Evolutionary conservation across 1,140 invertebrate species (phyloP).

Genomic region (Trichonephila clavata): DNA sequence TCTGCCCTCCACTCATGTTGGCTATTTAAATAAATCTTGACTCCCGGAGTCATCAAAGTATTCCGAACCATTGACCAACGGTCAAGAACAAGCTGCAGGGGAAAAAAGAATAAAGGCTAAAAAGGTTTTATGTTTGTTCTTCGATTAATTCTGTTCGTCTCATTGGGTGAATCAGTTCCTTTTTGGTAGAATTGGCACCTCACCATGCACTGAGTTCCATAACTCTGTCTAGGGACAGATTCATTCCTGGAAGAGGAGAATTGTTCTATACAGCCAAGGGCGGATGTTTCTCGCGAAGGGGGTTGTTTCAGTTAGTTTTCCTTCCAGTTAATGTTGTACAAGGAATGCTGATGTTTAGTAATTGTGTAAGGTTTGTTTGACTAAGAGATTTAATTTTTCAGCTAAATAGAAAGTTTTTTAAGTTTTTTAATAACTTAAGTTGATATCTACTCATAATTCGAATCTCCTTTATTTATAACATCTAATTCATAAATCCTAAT

Average conservation of each 20-base stretch:
- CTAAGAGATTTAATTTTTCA: too few species aligned
- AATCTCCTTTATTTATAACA: too few species aligned
- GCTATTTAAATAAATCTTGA: slow-evolving; percentile 72
- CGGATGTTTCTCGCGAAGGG: too few species aligned
- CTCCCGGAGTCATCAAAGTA: slow-evolving; percentile 63
- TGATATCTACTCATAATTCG: too few species aligned
- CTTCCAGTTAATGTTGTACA: too few species aligned
- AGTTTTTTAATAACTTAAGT: too few species aligned
- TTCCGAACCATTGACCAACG: slow-evolving; percentile 67
- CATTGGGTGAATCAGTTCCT: slow-evolving; percentile 51
- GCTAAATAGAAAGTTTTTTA: too few species aligned
- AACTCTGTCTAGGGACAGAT: background rate
- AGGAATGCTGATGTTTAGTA: too few species aligned
- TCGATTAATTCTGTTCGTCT: slow-evolving; percentile 71
- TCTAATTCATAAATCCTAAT: too few species aligned
- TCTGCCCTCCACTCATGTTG: slow-evolving; percentile 39
- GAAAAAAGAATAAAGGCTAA: background rate
- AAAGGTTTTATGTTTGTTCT: slow-evolving; percentile 58
- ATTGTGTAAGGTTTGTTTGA: too few species aligned
- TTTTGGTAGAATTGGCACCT: background rate
- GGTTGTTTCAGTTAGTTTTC: slow-evolving; percentile 1
- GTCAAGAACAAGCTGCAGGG: background rate
- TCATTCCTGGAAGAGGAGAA: background rate
- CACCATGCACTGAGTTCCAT: background rate
- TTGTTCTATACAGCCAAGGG: background rate